Base-by-base conservation (phyloP, 2,888 invertebrate genomes). In the Cecidostiba fungosa region DNA sequence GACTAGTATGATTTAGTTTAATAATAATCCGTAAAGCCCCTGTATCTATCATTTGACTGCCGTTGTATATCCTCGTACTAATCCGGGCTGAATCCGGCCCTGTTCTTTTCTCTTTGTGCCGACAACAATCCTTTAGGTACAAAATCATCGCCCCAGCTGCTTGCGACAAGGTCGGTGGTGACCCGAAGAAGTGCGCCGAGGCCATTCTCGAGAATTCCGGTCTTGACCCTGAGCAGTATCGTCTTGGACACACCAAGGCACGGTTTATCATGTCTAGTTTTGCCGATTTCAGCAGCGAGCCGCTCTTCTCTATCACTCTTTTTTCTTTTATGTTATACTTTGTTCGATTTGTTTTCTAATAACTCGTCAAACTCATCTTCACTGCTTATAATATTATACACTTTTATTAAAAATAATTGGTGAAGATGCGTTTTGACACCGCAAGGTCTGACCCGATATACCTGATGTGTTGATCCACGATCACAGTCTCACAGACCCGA, bases 181-280 rank as follows among this genome's bases (percentile, higher is more conserved):
- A 97, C 94, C 96, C 96, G 93, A 97, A 97, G 96, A 97, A 98
- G 94, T 95, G 96, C 92, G 97, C 98, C 88, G 96, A 95, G 93
- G 94, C 96, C 92, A 96, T 99, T 94, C 95, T 98, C 95, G 97
- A 97, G 85, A 95, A 96, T 89, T 96, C 97, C 90, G 96, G 96
- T 93, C 96, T 99, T 94, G 98, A 97, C 94, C 94, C 96, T 90
- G 98, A 99, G 94, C 96, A 97, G 93, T 99, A 97, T 95, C 97
- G 98, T 96, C 96, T 98, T 94, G 99, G 99, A 95, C 97, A 98
- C 95, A 99, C 99, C 95, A 99, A 99, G 97, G 99, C 99, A 97
- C 96, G 97, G 96, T 91, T 89, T 88, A 89, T 86, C 84, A 86
- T 78, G 73, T 86, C 84, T 87, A 77, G 72, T 47, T 66, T 80